phyloP scores from a whole-genome alignment of 2,797 vertebrate genomes.

The Coendou prehensilis region DNA sequence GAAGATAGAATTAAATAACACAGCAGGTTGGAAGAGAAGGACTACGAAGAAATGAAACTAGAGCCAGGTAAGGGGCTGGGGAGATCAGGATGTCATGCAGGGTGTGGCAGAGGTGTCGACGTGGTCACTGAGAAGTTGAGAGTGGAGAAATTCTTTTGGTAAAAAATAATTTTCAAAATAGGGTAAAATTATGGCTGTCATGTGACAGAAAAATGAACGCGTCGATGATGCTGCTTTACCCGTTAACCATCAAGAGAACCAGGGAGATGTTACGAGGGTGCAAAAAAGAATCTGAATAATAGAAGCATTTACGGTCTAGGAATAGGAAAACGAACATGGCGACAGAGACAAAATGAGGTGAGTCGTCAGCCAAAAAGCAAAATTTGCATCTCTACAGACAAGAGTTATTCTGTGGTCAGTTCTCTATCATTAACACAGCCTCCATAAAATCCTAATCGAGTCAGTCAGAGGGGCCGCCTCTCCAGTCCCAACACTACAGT shows the following conservation, averaged over 20 bases:
- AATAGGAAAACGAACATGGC: neutral
- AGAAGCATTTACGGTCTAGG: neutral
- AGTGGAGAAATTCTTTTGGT: neutral
- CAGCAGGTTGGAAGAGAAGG: fast-evolving
- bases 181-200: neutral
- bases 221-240: neutral
- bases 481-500: neutral
- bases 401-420: neutral
- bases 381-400: neutral
- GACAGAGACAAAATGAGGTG: neutral
- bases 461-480: neutral
- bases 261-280: neutral
- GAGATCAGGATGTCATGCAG: fast-evolving
- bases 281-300: neutral
- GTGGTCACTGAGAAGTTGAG: neutral
- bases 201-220: neutral
- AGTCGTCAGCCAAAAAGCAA: neutral
- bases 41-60: neutral
- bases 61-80: neutral
- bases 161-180: constrained; percentile 11
- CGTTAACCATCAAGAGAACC: neutral
- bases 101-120: too few relatives aligned
- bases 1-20: neutral
- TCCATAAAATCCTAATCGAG: neutral
- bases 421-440: neutral